phyloP scores from a whole-genome alignment of 64 coral and sea anemone genomes.

The Pachyseris speciosa region DNA sequence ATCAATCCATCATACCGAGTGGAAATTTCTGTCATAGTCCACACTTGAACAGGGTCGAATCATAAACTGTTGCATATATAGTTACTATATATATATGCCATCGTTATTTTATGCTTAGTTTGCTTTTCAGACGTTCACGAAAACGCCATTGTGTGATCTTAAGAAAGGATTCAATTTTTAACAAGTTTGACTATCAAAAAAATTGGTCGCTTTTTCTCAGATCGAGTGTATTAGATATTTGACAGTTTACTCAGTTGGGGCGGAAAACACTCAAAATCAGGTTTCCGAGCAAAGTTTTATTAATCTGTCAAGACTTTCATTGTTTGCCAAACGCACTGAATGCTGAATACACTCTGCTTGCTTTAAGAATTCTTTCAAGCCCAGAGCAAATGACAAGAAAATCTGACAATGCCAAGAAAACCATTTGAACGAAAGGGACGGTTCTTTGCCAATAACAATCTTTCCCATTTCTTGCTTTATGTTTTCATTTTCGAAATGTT shows the following conservation, averaged over 20 bases:
- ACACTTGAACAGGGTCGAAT: no score
- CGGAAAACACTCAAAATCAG: neutral
- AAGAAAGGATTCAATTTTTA: no score
- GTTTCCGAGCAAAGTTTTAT: slow-evolving; percentile 1
- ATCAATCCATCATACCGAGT: neutral
- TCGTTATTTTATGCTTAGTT: slow-evolving; percentile 12
- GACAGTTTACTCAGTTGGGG: neutral
- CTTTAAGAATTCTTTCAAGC: slow-evolving; percentile 11
- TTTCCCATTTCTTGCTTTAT: neutral
- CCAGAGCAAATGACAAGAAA: neutral
- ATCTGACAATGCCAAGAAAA: neutral
- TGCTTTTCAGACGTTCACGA: neutral
- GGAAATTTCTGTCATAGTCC: no score
- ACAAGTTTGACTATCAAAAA: no score
- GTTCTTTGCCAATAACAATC: neutral
- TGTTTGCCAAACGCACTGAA: slow-evolving; percentile 11
- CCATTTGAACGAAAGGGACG: neutral
- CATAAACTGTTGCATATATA: neutral
- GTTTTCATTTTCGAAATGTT: neutral
- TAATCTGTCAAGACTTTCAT: slow-evolving; percentile 20
- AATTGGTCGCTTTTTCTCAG: no score
- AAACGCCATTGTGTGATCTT: no score
- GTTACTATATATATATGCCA: no score
- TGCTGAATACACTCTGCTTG: neutral
- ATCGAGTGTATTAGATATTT: neutral